Percentiles rank a stretch among this genome's conserved stretches.
phyloP scores from a whole-genome alignment of 92 coral and sea anemone genomes.

The Porites cylindrica region DNA sequence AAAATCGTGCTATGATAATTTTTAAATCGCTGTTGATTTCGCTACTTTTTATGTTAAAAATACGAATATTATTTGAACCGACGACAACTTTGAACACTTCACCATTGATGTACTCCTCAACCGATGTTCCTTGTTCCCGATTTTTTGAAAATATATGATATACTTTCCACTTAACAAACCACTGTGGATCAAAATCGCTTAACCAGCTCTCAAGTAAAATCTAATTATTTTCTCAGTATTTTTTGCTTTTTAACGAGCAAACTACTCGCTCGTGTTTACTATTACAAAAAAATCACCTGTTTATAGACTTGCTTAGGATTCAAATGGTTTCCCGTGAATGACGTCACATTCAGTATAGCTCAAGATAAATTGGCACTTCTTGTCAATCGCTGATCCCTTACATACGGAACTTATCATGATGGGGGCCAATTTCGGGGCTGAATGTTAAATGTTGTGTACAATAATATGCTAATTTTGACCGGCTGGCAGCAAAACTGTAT shows the following conservation, averaged over 20 bases:
- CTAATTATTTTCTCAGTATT: slow-evolving; percentile 46
- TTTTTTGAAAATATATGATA: background rate
- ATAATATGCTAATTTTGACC: background rate
- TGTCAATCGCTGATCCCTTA: background rate
- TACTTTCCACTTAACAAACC: background rate
- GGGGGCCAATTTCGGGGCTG: background rate
- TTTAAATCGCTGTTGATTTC: background rate
- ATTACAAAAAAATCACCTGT: slow-evolving; percentile 46
- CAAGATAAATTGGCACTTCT: background rate
- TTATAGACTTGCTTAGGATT: slow-evolving; percentile 24
- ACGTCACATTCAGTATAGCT: slow-evolving; percentile 32
- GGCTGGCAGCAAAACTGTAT: background rate
- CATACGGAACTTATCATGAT: background rate
- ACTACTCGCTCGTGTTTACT: slow-evolving; percentile 47
- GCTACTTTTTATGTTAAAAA: slow-evolving; percentile 10
- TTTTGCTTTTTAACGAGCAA: slow-evolving; percentile 28
- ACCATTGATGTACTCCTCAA: background rate
- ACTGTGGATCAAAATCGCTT: background rate
- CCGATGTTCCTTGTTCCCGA: background rate
- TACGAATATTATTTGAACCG: slow-evolving; percentile 21
- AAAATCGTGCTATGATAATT: background rate
- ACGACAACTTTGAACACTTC: slow-evolving; percentile 7
- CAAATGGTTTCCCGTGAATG: slow-evolving; percentile 43
- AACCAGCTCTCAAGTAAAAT: background rate
- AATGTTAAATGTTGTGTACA: slow-evolving; percentile 7